These are phyloP conservation scores for Apteryx owenii DNA, from an alignment of 2,113 vertebrate species.

Conservation along the genomic window DNA sequence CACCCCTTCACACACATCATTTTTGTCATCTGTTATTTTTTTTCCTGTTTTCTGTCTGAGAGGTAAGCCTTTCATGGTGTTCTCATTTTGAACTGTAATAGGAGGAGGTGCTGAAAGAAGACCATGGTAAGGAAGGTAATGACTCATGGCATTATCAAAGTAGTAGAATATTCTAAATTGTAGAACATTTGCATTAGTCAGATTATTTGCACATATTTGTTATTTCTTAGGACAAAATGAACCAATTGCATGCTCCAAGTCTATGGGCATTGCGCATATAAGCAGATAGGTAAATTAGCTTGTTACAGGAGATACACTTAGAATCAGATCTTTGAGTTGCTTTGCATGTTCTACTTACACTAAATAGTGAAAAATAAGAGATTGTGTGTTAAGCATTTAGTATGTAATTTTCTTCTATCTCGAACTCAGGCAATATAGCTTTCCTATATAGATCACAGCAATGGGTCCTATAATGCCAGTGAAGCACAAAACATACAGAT, in stretches of 20 bases:
- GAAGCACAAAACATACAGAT: slow-evolving; percentile 69
- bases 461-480: slow-evolving; percentile 47
- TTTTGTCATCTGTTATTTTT: not conserved
- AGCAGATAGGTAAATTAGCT: not conserved
- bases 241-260: not conserved
- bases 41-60: not conserved
- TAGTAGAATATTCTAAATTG: not conserved
- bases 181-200: slow-evolving; percentile 8
- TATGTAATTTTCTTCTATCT: slow-evolving; percentile 48
- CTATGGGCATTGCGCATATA: not conserved
- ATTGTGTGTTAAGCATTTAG: slow-evolving; percentile 42
- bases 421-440: slow-evolving; percentile 29
- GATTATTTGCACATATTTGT: not conserved
- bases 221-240: slow-evolving; percentile 26
- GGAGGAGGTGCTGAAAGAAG: not conserved
- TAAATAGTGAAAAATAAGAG: not conserved
- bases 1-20: not conserved
- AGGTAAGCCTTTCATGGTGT: not conserved
- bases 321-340: not conserved
- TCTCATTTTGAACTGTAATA: not conserved
- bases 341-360: slow-evolving; percentile 2
- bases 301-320: not conserved
- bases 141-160: not conserved
- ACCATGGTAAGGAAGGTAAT: not conserved
- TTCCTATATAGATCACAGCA: slow-evolving; percentile 41